Conservation (phyloP, 2,113 vertebrate genomes). For the Alethe diademata region DNA sequence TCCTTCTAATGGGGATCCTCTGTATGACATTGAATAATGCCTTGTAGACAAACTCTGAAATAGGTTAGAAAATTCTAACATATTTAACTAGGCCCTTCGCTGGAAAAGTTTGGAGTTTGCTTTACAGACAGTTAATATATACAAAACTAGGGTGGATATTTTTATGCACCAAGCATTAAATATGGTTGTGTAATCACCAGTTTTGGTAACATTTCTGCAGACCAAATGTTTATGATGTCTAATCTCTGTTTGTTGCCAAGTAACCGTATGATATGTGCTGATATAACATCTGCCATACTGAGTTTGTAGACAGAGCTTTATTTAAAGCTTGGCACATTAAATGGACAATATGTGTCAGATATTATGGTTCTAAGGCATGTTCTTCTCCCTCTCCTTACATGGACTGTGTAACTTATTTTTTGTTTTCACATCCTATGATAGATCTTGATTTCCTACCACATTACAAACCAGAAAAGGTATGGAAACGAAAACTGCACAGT, state of each 20-base stretch:
- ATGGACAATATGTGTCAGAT: neutral
- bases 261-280: slow-evolving; percentile 36
- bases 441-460: neutral
- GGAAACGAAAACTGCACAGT: neutral
- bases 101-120: neutral
- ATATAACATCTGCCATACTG: slow-evolving; percentile 45
- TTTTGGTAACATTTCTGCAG: slow-evolving; percentile 28
- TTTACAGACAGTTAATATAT: neutral
- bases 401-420: neutral
- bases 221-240: slow-evolving; percentile 51
- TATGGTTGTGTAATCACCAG: slow-evolving; percentile 17
- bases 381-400: neutral
- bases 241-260: slow-evolving; percentile 58
- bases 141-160: neutral
- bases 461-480: neutral
- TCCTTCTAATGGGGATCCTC: neutral
- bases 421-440: neutral
- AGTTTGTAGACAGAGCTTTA: slow-evolving; percentile 42
- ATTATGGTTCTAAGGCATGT: neutral
- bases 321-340: slow-evolving; percentile 16
- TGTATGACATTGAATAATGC: neutral
- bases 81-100: neutral
- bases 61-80: neutral
- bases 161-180: slow-evolving; percentile 16
- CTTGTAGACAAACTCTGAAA: neutral